Conservation (phyloP, 2,113 vertebrate species). For the Nansenia antarctica region DNA sequence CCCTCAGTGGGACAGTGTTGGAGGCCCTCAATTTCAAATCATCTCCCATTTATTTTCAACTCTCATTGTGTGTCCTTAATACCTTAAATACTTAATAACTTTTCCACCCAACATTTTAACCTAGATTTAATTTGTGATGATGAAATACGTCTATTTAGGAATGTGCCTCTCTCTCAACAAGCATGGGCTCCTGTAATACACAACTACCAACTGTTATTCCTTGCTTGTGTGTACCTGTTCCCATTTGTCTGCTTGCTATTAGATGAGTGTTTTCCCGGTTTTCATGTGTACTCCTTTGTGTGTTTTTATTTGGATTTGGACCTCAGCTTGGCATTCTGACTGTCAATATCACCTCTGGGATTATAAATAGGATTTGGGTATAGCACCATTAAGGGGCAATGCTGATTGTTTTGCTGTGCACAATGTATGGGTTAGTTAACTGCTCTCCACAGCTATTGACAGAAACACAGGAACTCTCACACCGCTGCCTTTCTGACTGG, state of each 20-base stretch:
- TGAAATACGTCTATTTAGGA: constrained; percentile 1
- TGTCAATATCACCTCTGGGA: background rate
- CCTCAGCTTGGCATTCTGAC: background rate
- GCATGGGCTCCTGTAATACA: background rate
- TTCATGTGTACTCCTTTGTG: constrained; percentile 15
- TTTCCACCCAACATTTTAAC: background rate
- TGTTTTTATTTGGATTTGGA: constrained; percentile 35
- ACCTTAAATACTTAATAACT: background rate
- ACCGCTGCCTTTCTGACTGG: background rate
- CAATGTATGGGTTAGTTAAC: background rate
- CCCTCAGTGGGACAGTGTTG: constrained; percentile 26
- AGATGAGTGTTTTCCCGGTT: background rate
- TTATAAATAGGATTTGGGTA: background rate
- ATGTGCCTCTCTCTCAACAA: background rate
- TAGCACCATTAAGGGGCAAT: background rate
- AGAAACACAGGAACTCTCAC: background rate
- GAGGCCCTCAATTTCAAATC: background rate
- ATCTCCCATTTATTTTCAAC: constrained; percentile 51
- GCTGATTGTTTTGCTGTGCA: background rate
- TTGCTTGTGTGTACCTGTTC: constrained; percentile 7
- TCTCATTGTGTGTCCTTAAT: constrained; percentile 32
- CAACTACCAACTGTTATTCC: background rate
- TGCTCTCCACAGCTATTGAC: background rate
- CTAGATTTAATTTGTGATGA: too few species aligned
- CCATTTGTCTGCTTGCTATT: background rate